phyloP scores from a whole-genome alignment of 2,797 vertebrate species.

The Pseudomugil gertrudae region DNA sequence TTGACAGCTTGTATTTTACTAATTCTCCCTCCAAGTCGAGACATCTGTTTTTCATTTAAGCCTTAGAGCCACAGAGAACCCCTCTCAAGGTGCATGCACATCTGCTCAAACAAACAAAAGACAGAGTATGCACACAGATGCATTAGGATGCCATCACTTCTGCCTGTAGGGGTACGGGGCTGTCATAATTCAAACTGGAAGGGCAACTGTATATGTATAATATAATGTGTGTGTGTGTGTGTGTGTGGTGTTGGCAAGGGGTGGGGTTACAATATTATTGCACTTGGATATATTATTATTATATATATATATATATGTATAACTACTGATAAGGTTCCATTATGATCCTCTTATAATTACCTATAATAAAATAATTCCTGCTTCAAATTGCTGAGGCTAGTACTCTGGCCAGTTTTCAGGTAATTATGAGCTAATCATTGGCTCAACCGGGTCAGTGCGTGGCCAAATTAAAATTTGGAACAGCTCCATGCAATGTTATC shows the following conservation, averaged over 20 bases:
- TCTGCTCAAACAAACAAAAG: constrained; percentile 32
- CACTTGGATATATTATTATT: background rate
- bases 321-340: constrained; percentile 22
- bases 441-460: constrained; percentile 31
- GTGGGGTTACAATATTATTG: background rate
- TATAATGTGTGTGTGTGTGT: too few species aligned
- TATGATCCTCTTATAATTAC: constrained; percentile 18
- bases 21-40: constrained; percentile 58
- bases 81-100: constrained; percentile 37
- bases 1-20: constrained; percentile 65
- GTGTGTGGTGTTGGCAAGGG: too few species aligned
- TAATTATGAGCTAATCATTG: constrained; percentile 49
- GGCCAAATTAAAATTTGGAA: constrained; percentile 42
- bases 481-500: constrained; percentile 36
- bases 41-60: constrained; percentile 71
- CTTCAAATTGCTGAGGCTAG: constrained; percentile 32
- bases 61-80: constrained; percentile 45
- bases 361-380: constrained; percentile 20
- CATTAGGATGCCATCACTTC: constrained; percentile 3
- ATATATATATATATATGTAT: too few species aligned
- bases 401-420: constrained; percentile 33
- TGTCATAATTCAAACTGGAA: background rate
- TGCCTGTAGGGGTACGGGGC: background rate
- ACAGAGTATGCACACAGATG: background rate
- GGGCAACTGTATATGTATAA: background rate